Percentiles rank a stretch among this genome's conserved stretches.
phyloP scores from a whole-genome alignment of 1,140 invertebrate genomes.

The Neodiprion fabricii region DNA sequence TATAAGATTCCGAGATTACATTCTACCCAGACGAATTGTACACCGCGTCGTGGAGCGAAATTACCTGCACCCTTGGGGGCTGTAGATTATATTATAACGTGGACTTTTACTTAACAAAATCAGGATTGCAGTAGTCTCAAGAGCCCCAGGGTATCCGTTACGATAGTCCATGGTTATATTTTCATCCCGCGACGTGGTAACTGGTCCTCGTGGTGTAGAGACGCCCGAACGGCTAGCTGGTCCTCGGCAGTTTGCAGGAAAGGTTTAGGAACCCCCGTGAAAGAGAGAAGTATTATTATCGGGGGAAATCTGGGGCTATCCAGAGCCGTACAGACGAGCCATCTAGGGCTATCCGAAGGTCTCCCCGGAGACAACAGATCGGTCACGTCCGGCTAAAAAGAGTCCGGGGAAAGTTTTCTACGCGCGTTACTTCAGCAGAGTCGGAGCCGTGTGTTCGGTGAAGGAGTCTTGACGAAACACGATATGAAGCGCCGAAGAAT shows the following conservation, averaged over 20 bases:
- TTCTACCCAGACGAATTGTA: no score
- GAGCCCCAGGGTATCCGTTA: no score
- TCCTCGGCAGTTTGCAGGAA: neutral
- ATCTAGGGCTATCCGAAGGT: slow-evolving; percentile 1
- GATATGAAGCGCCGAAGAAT: neutral
- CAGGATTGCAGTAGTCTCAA: no score
- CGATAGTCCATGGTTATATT: no score
- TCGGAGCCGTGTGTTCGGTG: neutral
- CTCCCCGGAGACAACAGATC: slow-evolving; percentile 54
- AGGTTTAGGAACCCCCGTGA: slow-evolving; percentile 21
- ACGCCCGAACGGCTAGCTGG: no score
- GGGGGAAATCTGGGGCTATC: slow-evolving; percentile 58
- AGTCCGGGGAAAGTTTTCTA: slow-evolving; percentile 47
- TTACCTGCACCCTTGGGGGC: no score
- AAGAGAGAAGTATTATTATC: slow-evolving; percentile 62
- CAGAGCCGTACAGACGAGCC: neutral
- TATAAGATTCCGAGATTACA: no score
- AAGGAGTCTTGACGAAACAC: slow-evolving; percentile 11
- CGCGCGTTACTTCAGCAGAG: slow-evolving; percentile 23
- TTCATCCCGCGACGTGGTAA: no score
- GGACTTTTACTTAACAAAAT: no score
- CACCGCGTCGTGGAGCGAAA: no score
- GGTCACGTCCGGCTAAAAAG: slow-evolving; percentile 56
- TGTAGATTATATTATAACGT: no score
- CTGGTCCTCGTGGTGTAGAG: no score